These are phyloP conservation scores for Raphicerus campestris DNA, from an alignment of 2,113 vertebrate species.

Conservation along the genomic window DNA sequence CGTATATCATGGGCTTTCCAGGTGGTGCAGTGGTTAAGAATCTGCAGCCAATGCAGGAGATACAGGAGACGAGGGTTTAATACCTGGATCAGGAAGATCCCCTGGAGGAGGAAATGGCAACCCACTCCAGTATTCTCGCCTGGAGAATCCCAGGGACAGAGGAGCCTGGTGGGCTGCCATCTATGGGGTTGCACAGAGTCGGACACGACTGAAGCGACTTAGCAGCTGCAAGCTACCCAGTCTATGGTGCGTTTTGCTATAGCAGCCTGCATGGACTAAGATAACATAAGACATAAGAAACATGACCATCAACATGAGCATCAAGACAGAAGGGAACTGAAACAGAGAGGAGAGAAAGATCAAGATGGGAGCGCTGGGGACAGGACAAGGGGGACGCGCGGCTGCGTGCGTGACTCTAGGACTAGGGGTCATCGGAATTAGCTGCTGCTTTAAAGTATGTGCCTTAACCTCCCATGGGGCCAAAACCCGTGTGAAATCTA, in stretches of 20 bases:
- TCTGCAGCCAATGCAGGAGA: neutral
- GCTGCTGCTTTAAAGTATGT: neutral
- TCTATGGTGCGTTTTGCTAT: neutral
- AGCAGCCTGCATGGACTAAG: neutral
- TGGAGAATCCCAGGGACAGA: too few relatives aligned
- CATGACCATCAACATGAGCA: neutral
- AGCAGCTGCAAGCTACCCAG: too few relatives aligned
- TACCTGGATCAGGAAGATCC: neutral
- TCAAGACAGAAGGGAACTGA: neutral
- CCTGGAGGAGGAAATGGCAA: neutral
- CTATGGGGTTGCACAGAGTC: too few relatives aligned
- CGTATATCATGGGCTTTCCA: neutral
- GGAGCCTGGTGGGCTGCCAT: too few relatives aligned
- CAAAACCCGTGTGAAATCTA: neutral
- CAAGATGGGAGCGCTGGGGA: neutral
- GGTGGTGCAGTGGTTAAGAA: neutral
- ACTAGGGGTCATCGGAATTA: neutral
- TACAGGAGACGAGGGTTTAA: neutral
- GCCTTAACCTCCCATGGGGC: neutral
- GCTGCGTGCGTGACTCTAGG: fast-evolving
- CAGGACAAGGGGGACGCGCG: neutral
- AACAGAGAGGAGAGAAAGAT: neutral
- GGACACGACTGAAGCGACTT: too few relatives aligned
- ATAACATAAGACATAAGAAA: neutral
- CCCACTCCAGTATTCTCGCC: too few relatives aligned